Percentiles rank a stretch among this genome's conserved stretches.
Evolutionary conservation across 53 echinoderm and acorn worm species (phyloP).

Genomic region (Hippasteria phrygiana): DNA sequence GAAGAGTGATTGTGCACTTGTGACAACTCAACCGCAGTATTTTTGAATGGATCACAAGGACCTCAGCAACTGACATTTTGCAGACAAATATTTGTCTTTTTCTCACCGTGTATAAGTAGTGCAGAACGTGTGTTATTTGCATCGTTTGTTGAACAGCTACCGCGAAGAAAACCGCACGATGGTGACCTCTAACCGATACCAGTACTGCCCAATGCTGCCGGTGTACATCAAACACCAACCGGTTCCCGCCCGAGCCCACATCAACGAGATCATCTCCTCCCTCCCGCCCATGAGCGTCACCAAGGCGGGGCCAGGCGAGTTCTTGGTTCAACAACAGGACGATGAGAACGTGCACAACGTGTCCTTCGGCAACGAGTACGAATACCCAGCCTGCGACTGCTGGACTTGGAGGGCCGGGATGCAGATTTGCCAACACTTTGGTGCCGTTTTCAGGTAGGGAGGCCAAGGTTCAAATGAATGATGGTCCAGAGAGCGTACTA

Average conservation of each 20-base stretch:
- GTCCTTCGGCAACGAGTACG: conserved; percentile 60
- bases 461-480: no score
- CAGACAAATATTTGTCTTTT: no score
- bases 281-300: conserved; percentile 5
- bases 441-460: conserved; percentile 72
- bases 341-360: conserved; percentile 15
- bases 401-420: conserved; percentile 50
- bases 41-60: no score
- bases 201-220: conserved; percentile 16
- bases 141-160: neutral
- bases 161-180: conserved; percentile 1
- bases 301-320: conserved; percentile 20
- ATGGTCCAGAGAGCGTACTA: no score
- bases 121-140: neutral
- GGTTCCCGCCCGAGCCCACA: neutral
- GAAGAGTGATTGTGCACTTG: neutral
- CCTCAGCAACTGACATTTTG: no score
- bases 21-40: no score
- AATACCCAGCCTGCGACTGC: conserved; percentile 71
- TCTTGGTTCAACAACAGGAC: conserved; percentile 52
- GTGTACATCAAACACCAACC: conserved; percentile 52
- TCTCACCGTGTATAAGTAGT: no score
- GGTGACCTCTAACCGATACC: conserved; percentile 17
- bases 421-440: conserved; percentile 75
- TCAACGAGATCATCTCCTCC: conserved; percentile 21